These are phyloP conservation scores for Centruroides vittatus DNA, from an alignment of 1,140 invertebrate genomes.

Conservation along the genomic window DNA sequence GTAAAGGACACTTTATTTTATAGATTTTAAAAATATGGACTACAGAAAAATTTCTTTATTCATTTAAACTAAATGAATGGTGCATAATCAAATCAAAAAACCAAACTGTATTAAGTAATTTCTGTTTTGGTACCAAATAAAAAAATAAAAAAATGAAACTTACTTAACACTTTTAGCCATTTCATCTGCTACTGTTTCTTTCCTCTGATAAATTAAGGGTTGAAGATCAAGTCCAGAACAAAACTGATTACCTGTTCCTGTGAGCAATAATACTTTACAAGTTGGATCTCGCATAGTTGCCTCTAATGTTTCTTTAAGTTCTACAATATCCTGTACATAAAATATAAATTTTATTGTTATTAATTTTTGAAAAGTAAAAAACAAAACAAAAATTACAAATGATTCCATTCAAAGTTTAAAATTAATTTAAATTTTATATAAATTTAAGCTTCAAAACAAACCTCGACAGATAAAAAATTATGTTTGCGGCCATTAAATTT, in stretches of 20 bases:
- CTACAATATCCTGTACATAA: conserved; percentile 25
- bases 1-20: too few species aligned
- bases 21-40: too few species aligned
- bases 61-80: too few species aligned
- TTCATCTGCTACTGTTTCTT: conserved; percentile 38
- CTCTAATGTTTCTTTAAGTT: conserved; percentile 42
- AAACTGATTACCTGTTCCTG: conserved; percentile 43
- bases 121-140: background rate
- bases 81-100: too few species aligned
- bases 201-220: conserved; percentile 39
- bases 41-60: too few species aligned
- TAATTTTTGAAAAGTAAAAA: background rate
- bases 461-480: conserved; percentile 4
- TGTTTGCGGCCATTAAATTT: conserved; percentile 1
- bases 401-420: background rate
- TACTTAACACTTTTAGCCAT: conserved; percentile 46
- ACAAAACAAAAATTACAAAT: background rate
- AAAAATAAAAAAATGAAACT: conserved; percentile 15
- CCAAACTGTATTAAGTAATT: too few species aligned
- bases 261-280: conserved; percentile 46
- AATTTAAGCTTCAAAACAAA: background rate
- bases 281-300: conserved; percentile 41
- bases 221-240: conserved; percentile 56
- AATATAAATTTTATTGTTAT: background rate
- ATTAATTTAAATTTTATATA: background rate